Percentiles rank a stretch among this genome's conserved stretches.
These are phyloP conservation scores for Hippasteria phrygiana DNA, from an alignment of 53 echinoderm and acorn worm species.

Conservation along the genomic window DNA sequence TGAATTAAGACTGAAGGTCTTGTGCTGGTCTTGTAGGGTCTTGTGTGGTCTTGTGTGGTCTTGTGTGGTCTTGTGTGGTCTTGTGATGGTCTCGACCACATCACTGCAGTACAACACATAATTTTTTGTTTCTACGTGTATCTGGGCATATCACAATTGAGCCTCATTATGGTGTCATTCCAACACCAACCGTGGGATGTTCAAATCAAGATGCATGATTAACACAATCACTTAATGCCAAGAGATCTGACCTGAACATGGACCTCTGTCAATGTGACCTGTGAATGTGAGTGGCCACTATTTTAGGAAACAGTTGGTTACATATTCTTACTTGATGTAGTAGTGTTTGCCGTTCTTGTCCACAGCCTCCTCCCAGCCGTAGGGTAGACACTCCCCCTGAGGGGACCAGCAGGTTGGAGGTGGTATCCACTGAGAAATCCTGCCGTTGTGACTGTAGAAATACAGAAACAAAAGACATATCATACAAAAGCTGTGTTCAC, in stretches of 20 bases:
- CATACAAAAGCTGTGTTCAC: background rate
- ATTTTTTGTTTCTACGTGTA: no score
- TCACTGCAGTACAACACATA: no score
- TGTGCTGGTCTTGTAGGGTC: no score
- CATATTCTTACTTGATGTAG: conserved; percentile 96
- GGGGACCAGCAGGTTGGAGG: conserved; percentile 81
- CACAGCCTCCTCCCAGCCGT: conserved; percentile 91
- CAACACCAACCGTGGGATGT: background rate
- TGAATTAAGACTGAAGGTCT: no score
- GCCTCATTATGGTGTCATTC: no score
- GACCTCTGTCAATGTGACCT: background rate
- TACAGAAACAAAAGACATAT: conserved; percentile 2
- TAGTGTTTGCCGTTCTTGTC: conserved; percentile 81
- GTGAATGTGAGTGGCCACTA: background rate
- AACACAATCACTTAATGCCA: background rate
- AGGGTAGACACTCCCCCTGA: conserved; percentile 72
- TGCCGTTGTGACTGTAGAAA: conserved; percentile 78
- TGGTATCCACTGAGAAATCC: conserved; percentile 80
- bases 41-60: no score
- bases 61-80: no score
- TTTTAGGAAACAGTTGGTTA: no score
- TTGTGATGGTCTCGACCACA: no score
- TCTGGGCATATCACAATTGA: no score
- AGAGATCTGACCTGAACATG: background rate
- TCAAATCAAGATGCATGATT: no score